Evolutionary conservation across 1,140 invertebrate species (phyloP), one percentile per base, ranked within the genome.

Genomic region (Anoplophora glabripennis): DNA sequence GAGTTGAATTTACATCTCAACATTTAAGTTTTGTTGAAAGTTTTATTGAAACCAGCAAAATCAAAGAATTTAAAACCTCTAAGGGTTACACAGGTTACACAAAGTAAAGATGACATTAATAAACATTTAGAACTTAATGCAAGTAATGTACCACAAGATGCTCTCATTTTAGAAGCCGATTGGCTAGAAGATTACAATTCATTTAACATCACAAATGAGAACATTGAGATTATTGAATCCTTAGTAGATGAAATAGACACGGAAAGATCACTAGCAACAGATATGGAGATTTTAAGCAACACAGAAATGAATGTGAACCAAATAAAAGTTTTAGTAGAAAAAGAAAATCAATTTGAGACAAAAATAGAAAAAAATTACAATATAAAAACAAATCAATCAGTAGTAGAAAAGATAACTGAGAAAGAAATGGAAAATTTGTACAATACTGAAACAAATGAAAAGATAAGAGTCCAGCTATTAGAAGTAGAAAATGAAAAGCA

Each of bases 1-100:
- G 1, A 40, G 14, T 44, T 11, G 42, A 44, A n/a, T 44, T 44
- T 18, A 44, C 15, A 17, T 17, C 14, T 17, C 7, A 40, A 40
- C 38, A 44, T 44, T 44, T 44, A 18, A 44, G 18, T 44, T 44
- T 44, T 14, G 4, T 44, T 44, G 42, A 44, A 44, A 44, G 18
- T 44, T 44, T 44, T 44, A 44, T 44, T 44, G 3, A 17, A 44
- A 44, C 42, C 15, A 1, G 18, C 14, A 44, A 2, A 44, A 44
- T 44, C 18, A 7, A 44, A 44, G 14, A 44, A 44, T 44, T 17
- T 0, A 44, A 44, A 44, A 14, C 10, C 18, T 44, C 14, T 10
- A 40, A 40, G 3, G 14, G 11, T 14, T 40, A 11, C 37, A 40
- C 11, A 11, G 5, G 37, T 40, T 40, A n/a, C 7, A 44, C 41